phyloP scores from a whole-genome alignment of 2,888 invertebrate species.

The Sipha maydis region DNA sequence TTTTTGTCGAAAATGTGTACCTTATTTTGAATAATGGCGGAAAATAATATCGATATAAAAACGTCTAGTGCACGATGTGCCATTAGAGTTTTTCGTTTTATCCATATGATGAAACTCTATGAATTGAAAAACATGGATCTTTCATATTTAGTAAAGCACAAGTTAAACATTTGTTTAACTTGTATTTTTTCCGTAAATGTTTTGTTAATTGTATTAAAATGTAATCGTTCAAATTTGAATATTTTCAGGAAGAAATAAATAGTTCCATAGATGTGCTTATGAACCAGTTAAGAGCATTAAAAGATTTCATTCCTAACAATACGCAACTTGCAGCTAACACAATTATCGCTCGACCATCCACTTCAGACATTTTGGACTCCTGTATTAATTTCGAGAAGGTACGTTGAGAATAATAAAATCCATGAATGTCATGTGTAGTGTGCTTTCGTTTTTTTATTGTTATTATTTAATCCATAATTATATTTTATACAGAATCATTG shows the following conservation, averaged over 20 bases:
- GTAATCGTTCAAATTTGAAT: neutral
- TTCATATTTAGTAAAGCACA: no score
- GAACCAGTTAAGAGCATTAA: conserved; percentile 34
- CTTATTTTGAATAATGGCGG: no score
- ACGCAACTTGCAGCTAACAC: conserved; percentile 37
- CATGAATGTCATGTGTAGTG: neutral
- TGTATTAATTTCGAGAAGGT: conserved; percentile 63
- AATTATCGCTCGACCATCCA: conserved; percentile 29
- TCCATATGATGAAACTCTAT: no score
- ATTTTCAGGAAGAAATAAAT: conserved; percentile 37
- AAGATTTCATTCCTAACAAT: conserved; percentile 34
- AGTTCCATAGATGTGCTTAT: conserved; percentile 21
- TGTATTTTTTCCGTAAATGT: no score
- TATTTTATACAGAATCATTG: conserved; percentile 58
- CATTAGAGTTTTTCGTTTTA: no score
- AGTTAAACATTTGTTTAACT: no score
- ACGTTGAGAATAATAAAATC: conserved; percentile 8
- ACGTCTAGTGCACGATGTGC: no score
- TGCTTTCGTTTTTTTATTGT: neutral
- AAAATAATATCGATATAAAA: no score
- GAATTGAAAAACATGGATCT: no score
- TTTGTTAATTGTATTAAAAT: neutral
- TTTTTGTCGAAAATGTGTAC: no score
- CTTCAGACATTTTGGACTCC: conserved; percentile 54
- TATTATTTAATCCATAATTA: neutral